Conservation (phyloP, 2,113 vertebrate genomes). For the Paraplagusia blochii region DNA sequence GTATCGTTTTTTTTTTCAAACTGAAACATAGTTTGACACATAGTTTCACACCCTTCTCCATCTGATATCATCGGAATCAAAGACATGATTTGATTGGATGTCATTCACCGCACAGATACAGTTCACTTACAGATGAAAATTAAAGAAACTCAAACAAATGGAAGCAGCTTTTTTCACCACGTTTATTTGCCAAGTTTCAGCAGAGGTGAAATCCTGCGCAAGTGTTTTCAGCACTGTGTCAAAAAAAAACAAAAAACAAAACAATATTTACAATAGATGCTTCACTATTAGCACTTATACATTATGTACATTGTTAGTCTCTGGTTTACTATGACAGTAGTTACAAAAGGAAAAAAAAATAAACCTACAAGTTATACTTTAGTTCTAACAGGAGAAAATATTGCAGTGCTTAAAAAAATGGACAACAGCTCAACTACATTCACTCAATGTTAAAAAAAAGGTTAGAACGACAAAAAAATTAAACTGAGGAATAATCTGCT, state of each 20-base stretch:
- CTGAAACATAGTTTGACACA: too few relatives aligned
- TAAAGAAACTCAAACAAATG: background rate
- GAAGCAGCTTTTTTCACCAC: conserved; percentile 33
- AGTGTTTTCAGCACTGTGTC: conserved; percentile 61
- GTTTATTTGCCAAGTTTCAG: conserved; percentile 68
- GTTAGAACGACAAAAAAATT: conserved; percentile 18
- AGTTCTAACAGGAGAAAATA: conserved; percentile 50
- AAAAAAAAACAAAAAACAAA: conserved; percentile 21
- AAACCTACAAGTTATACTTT: conserved; percentile 40
- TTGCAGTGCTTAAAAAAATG: conserved; percentile 63
- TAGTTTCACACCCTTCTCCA: too few relatives aligned
- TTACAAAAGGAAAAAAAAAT: conserved; percentile 54
- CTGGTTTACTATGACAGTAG: conserved; percentile 71
- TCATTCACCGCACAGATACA: too few relatives aligned
- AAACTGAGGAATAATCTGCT: conserved; percentile 34
- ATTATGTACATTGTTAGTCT: conserved; percentile 77
- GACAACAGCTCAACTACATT: conserved; percentile 56
- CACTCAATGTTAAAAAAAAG: conserved; percentile 37
- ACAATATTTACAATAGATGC: conserved; percentile 72
- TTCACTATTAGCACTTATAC: conserved; percentile 74
- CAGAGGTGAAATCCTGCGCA: conserved; percentile 57
- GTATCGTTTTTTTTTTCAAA: too few relatives aligned
- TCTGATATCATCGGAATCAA: too few relatives aligned
- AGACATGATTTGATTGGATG: too few relatives aligned
- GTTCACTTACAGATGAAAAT: too few relatives aligned